Base-by-base conservation (phyloP, 2,888 invertebrate genomes). In the Drosophila dives region DNA sequence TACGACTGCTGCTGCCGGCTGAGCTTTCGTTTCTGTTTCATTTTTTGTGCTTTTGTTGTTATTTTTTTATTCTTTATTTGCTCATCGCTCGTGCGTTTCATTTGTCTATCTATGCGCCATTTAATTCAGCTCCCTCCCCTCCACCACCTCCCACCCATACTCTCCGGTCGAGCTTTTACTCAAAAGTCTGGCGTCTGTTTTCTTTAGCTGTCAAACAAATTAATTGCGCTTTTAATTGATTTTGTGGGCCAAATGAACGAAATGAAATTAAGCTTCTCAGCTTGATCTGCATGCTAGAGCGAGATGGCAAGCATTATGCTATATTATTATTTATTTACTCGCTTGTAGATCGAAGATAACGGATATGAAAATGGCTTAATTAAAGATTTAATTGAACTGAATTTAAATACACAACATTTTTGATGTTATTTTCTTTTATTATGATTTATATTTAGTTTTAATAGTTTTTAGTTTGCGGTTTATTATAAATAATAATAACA, bases 131-230 rank as follows among this genome's bases (percentile, higher is more conserved):
- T 53, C 60, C 56, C 23, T 17, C 33, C n/a, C 23, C 33, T 3
- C 40, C 17, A 23, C 2, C 34, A 11, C 32, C 34, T 8, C 32
- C 51, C 20, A 51, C 2, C 36, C 15, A n/a, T 10, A 11, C 50
- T 6, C 40, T 4, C 48, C 12, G 15, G 6, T 17, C 20, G 51
- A 77, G 78, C 78, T 77, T 73, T 77, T 58, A 36, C 63, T 63
- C 72, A 74, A 81, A 70, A 80, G 71, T 80, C 81, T 76, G 79
- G 77, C 81, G 81, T 85, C 75, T 77, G 86, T 87, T 89, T 87
- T 87, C 90, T 78, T 85, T 75, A 72, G 81, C 89, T 86, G 86
- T 90, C 90, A 90, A 83, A 86, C 90, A 86, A 90, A 86, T 86
- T 88, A 86, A 86, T 86, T 90, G 88, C 81, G 75, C 90, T 86